These are phyloP conservation scores for Corythoichthys intestinalis DNA, from an alignment of 2,113 vertebrate species.

Conservation along the genomic window DNA sequence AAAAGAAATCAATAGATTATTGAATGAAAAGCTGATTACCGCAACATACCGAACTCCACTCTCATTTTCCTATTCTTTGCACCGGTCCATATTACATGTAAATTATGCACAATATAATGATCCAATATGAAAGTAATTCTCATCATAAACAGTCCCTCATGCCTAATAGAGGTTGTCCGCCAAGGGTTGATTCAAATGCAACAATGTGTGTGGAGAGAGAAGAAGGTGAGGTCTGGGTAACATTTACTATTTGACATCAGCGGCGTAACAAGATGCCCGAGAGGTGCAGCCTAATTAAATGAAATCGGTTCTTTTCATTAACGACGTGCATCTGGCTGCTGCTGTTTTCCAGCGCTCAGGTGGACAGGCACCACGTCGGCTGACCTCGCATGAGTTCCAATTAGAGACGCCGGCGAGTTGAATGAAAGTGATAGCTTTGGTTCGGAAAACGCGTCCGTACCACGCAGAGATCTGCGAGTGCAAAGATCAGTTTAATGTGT, in stretches of 20 bases:
- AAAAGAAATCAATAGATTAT: background rate
- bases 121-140: conserved; percentile 1
- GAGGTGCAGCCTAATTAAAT: conserved; percentile 20
- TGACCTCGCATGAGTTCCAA: conserved; percentile 41
- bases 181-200: background rate
- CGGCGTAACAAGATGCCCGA: conserved; percentile 11
- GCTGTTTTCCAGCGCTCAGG: conserved; percentile 23
- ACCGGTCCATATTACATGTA: background rate
- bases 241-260: conserved; percentile 12
- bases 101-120: background rate
- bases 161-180: background rate
- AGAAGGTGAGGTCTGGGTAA: background rate
- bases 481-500: conserved; percentile 8
- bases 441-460: conserved; percentile 1
- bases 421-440: conserved; percentile 4
- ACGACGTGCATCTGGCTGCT: background rate
- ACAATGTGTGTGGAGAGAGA: background rate
- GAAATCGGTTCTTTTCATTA: conserved; percentile 5
- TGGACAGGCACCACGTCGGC: background rate
- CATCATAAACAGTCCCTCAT: background rate
- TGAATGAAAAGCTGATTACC: background rate
- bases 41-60: background rate
- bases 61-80: background rate
- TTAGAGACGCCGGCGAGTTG: conserved; percentile 27
- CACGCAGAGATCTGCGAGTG: conserved; percentile 1